Base-by-base conservation (phyloP, 2,797 vertebrate genomes). In the Manis javanica region DNA sequence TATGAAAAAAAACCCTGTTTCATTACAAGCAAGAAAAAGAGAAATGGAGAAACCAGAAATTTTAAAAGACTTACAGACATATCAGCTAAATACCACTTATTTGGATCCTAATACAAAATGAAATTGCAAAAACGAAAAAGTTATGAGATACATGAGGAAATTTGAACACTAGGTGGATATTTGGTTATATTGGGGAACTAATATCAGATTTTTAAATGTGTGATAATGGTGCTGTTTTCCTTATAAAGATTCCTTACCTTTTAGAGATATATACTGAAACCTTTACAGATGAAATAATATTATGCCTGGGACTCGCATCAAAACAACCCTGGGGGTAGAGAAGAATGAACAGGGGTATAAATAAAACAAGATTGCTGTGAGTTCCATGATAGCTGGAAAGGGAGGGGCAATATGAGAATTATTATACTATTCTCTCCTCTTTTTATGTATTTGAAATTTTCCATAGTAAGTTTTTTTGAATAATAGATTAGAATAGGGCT, bases 381-480 rank as follows among this genome's bases (percentile, higher is more conserved):
- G 13, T 11, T 87, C 37, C 37, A 78, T 92, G 55, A 39, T 23
- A 78, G 15, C 6, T 51, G 10, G 29, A n/a, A 5, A 3, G 9
- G 2, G 4, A 15, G 3, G 37, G 39, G 11, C n/a, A 5, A n/a
- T 29, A 68, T 18, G 13, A 57, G 3, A 94, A 49, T 86, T 79
- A 85, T 37, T 68, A 85, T 53, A 55, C 23, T 31, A 5, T 57
- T 95, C n/a, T 92, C 53, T 79, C 53, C 69, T 72, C 57, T 88
- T 78, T 93, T 75, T 26, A 23, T 55, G 31, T 72, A 75, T 26
- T 92, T 86, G 24, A 86, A 92, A 68, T 95, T 90, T 95, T 95
- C 64, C 4, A 9, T 74, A 87, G 82, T 78, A 90, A 89, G 3
- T 16, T 87, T 89, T 94, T 63, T 34, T 11, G n/a, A 91, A 55